Evolutionary conservation across 1,140 invertebrate species (phyloP), one percentile per base, ranked within the genome.

Genomic region (Scaptomyza pallida): DNA sequence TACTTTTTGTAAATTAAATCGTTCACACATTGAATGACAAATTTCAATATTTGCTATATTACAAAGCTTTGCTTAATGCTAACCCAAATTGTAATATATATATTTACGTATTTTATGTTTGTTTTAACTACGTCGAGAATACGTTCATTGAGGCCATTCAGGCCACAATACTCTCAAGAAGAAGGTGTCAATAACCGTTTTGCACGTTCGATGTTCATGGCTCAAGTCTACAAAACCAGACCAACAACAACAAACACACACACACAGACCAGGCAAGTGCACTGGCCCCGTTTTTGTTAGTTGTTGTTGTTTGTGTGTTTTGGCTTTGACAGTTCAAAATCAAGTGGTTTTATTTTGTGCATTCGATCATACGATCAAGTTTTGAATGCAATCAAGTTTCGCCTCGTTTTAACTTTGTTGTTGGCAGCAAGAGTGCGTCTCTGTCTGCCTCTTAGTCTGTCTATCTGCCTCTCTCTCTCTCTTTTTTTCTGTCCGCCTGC

Each of bases 141-240:
- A 30, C n/a, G 8, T 50, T 50, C 48, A 61, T 61, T 60, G 47
- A 69, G 6, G n/a, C 16, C 65, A 72, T 47, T 72, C 54, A 52
- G 54, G 62, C 55, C 62, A 67, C 48, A 54, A 65, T n/a, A 54
- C 13, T n/a, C 23, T 21, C 21, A 21, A 21, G 2, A 30, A 8
- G 54, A 37, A 19, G 63, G 62, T 72, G 69, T 72, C 69, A 72
- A 72, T 72, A 72, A 72, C 69, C 62, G 69, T 67, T 65, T n/a
- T 72, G 69, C 69, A 72, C 54, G 69, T 52, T 60, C 47, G 23
- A 48, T 50, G 35, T 70, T 63, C 60, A 67, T 72, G 62, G 69
- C 62, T 45, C 52, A 47, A 47, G 50, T 57, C 61, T 52, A 54
- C 30, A 37, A 44, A 62, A 69, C 16, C 47, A 23, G 43, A 56